These are phyloP conservation scores for Netelia fuscicornis DNA, from an alignment of 2,888 invertebrate species.

Conservation along the genomic window DNA sequence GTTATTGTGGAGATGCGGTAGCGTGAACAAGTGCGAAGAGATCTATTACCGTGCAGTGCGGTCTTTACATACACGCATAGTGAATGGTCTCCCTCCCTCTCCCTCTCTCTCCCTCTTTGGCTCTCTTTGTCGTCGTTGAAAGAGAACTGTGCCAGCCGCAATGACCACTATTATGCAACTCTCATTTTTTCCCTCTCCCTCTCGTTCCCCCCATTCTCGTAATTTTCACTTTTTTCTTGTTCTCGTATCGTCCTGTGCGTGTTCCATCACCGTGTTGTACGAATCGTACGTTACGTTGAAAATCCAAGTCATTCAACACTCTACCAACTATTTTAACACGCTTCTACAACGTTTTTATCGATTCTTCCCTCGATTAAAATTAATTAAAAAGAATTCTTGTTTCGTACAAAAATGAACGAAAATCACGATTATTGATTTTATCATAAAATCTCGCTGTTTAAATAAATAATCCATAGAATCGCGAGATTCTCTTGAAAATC, in stretches of 20 bases:
- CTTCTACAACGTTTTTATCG: not conserved
- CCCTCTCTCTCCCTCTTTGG: not conserved
- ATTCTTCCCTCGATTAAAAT: not conserved
- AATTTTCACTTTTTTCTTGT: conserved; percentile 27
- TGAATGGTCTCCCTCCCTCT: not conserved
- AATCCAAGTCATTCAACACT: conserved; percentile 6
- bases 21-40: conserved; percentile 59
- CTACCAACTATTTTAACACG: conserved; percentile 10
- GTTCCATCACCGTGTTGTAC: not conserved
- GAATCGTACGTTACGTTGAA: conserved; percentile 20
- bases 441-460: too few species aligned
- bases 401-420: too few species aligned
- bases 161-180: conserved; percentile 77
- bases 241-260: conserved; percentile 3
- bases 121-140: conserved; percentile 50
- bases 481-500: too few species aligned
- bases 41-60: conserved; percentile 52
- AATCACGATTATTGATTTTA: too few species aligned
- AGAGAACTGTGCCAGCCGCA: conserved; percentile 77
- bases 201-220: conserved; percentile 46
- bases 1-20: conserved; percentile 62
- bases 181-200: conserved; percentile 57
- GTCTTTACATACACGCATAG: conserved; percentile 8
- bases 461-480: too few species aligned
- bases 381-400: too few species aligned